phyloP scores from a whole-genome alignment of 2,888 invertebrate genomes.

The Catocala sponsa region DNA sequence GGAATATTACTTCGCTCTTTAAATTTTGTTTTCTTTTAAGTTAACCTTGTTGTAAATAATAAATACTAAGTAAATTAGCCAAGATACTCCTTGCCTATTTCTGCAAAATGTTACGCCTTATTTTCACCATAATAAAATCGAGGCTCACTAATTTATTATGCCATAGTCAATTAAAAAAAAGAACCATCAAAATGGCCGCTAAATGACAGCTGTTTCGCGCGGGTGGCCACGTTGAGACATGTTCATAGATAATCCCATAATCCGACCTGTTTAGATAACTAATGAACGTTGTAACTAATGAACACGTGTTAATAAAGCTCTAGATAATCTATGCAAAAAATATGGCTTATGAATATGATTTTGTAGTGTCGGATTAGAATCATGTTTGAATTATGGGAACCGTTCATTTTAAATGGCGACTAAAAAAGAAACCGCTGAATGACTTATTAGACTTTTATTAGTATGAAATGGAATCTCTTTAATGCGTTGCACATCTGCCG shows the following conservation, averaged over 20 bases:
- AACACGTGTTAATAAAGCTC: conserved; percentile 23
- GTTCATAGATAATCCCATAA: conserved; percentile 66
- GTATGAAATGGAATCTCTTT: neutral
- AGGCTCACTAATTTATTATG: conserved; percentile 22
- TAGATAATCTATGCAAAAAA: conserved; percentile 29
- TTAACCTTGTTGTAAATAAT: no score
- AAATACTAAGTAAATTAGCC: no score
- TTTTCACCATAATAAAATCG: conserved; percentile 25
- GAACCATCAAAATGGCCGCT: conserved; percentile 48
- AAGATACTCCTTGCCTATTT: no score
- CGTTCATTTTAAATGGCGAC: neutral
- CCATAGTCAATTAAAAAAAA: conserved; percentile 31
- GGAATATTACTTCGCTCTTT: no score
- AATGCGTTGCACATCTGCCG: no score
- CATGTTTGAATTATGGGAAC: neutral
- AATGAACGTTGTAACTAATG: conserved; percentile 61
- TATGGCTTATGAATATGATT: conserved; percentile 29
- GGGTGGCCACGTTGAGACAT: conserved; percentile 76
- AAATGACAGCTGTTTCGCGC: conserved; percentile 71
- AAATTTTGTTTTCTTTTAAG: no score
- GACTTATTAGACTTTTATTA: neutral
- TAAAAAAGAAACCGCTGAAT: neutral
- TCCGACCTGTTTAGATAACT: conserved; percentile 74
- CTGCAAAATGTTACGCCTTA: no score
- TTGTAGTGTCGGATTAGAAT: conserved; percentile 34